Percentiles rank a stretch among this genome's conserved stretches.
Conservation (phyloP, 2,888 invertebrate genomes). For the Cephus pygmeus region DNA sequence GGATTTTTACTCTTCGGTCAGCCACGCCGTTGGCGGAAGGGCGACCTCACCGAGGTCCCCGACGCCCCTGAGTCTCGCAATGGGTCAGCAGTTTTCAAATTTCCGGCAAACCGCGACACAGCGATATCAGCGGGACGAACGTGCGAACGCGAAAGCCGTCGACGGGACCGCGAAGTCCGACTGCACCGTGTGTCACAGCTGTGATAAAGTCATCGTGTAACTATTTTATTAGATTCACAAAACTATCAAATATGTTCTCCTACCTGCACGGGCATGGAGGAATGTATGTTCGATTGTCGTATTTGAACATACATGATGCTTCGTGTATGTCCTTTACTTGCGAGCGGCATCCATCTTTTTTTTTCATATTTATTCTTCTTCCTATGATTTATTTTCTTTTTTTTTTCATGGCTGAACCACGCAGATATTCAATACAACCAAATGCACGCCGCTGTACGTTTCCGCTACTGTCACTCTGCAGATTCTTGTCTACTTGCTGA, state of each 20-base stretch:
- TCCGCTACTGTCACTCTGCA: background rate
- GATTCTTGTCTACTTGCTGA: background rate
- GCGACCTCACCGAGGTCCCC: conserved; percentile 72
- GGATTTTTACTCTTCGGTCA: conserved; percentile 80
- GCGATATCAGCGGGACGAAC: conserved; percentile 1
- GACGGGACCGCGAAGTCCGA: conserved; percentile 69
- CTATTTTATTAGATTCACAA: conserved; percentile 59
- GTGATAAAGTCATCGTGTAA: conserved; percentile 91
- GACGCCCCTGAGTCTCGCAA: conserved; percentile 67
- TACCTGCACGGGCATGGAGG: conserved; percentile 26
- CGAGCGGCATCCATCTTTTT: background rate
- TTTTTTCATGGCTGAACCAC: background rate
- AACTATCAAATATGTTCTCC: background rate
- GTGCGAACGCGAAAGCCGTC: conserved; percentile 9
- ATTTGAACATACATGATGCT: background rate
- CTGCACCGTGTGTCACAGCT: conserved; percentile 82
- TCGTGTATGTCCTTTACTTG: background rate
- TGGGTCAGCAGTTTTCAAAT: conserved; percentile 57
- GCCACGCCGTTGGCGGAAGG: conserved; percentile 79
- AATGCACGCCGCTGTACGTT: background rate
- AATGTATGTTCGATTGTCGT: conserved; percentile 17
- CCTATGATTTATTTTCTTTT: background rate
- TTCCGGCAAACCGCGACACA: conserved; percentile 16
- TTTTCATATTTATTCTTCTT: background rate
- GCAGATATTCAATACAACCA: background rate